These are phyloP conservation scores for Anas platyrhynchos DNA, from an alignment of 2,113 vertebrate species.

Conservation along the genomic window DNA sequence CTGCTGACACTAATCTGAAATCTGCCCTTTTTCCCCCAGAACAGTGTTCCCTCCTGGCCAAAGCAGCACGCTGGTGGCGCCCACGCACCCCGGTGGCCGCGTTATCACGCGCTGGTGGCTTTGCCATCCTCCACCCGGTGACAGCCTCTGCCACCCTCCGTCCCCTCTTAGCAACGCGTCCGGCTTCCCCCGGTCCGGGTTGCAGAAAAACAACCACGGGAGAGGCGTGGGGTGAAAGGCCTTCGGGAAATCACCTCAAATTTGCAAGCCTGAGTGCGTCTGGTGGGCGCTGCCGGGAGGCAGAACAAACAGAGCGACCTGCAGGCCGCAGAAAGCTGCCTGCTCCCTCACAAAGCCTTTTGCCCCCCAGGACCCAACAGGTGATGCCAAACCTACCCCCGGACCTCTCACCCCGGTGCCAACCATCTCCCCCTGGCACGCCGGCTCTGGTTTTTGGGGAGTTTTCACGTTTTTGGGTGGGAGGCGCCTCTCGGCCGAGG, in stretches of 20 bases:
- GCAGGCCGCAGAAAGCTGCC: background rate
- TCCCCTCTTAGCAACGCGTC: background rate
- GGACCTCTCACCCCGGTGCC: fast-evolving
- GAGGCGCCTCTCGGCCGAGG: background rate
- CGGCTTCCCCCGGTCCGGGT: background rate
- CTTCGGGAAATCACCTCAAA: background rate
- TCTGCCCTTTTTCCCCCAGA: background rate
- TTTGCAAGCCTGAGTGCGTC: fast-evolving
- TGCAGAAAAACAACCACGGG: background rate
- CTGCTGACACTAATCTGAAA: fast-evolving
- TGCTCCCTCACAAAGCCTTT: fast-evolving
- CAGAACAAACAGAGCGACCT: fast-evolving
- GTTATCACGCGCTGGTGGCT: background rate
- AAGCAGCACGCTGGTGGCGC: background rate
- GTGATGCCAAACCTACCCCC: background rate
- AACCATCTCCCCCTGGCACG: background rate
- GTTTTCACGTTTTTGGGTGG: fast-evolving
- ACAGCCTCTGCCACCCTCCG: background rate
- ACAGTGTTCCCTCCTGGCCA: background rate
- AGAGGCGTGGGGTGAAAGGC: background rate
- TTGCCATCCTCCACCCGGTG: background rate
- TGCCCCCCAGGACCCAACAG: fast-evolving
- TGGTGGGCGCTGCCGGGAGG: fast-evolving
- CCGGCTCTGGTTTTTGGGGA: background rate
- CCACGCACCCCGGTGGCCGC: conserved; percentile 28